Conservation (phyloP, 1,140 invertebrate species). For the Musca vetustissima region DNA sequence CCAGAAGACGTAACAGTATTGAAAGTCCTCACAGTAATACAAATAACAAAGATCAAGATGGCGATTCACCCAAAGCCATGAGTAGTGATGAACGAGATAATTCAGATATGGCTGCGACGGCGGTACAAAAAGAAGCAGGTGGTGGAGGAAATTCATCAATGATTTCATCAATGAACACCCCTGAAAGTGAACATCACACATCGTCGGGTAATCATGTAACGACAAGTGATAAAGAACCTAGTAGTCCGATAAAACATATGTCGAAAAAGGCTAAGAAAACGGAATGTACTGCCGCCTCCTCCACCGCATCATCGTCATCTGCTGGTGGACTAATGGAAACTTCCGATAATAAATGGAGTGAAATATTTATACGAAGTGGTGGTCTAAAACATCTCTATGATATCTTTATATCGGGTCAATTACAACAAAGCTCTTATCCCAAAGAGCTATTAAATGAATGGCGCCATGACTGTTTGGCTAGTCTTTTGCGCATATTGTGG, state of each 20-base stretch:
- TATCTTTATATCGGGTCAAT: conserved; percentile 83
- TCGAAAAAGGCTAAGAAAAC: conserved; percentile 6
- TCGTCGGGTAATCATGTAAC: conserved; percentile 40
- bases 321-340: neutral
- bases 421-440: conserved; percentile 63
- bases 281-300: neutral
- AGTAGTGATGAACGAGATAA: conserved; percentile 8
- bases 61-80: neutral
- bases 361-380: conserved; percentile 81
- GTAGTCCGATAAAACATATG: conserved; percentile 26
- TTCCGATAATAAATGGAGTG: conserved; percentile 64
- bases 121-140: conserved; percentile 31
- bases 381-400: conserved; percentile 86
- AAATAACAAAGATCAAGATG: no score
- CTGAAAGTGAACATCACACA: conserved; percentile 57
- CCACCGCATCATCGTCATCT: neutral
- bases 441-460: conserved; percentile 78
- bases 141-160: neutral
- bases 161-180: conserved; percentile 35
- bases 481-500: conserved; percentile 74
- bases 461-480: conserved; percentile 91
- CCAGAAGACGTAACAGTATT: neutral
- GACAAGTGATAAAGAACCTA: conserved; percentile 49
- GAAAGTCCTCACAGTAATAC: neutral
- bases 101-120: neutral